Conservation (phyloP, 2,113 vertebrate species). For the Bos indicus region DNA sequence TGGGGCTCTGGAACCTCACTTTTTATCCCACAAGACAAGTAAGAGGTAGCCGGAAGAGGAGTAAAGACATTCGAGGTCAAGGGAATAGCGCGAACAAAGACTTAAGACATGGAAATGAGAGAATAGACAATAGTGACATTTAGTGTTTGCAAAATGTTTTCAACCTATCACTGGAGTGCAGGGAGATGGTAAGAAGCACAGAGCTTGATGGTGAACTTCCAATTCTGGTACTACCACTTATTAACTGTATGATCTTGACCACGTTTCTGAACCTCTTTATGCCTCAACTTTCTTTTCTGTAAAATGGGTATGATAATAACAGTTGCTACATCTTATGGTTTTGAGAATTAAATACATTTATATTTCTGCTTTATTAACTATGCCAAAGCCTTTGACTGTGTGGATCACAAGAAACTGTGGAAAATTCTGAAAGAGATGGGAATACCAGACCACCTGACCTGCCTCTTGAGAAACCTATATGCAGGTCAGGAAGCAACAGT, state of each 20-base stretch:
- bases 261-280: neutral
- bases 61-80: neutral
- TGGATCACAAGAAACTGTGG: no score
- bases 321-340: neutral
- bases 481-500: no score
- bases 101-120: neutral
- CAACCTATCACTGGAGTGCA: fast-evolving
- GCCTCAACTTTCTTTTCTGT: neutral
- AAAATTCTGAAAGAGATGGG: no score
- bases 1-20: neutral
- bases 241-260: neutral
- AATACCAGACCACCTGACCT: no score
- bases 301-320: neutral
- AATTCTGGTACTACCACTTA: neutral
- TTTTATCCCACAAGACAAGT: neutral
- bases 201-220: neutral
- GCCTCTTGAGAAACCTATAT: no score
- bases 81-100: neutral
- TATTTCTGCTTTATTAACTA: no score
- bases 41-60: neutral
- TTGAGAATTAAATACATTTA: neutral
- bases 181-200: neutral
- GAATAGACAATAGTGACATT: neutral
- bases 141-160: neutral
- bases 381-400: no score